Percentiles rank a stretch among this genome's conserved stretches.
phyloP scores from a whole-genome alignment of 37 sponge, comb jelly and placozoan species.

The Oopsacas minuta region DNA sequence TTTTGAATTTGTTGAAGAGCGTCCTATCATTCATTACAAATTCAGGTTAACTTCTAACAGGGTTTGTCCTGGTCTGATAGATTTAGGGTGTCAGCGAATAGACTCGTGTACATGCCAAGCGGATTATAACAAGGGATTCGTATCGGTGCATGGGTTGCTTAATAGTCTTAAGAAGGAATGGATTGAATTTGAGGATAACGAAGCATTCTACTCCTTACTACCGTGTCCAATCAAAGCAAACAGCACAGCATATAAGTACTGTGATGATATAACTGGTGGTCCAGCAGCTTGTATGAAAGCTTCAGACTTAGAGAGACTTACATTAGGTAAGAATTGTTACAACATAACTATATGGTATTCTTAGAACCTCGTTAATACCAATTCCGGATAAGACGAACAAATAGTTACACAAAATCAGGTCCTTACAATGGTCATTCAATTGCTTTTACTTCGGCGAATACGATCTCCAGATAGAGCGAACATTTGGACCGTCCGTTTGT shows the following conservation, averaged over 20 bases:
- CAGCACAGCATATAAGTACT: neutral
- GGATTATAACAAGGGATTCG: neutral
- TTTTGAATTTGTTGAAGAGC: neutral
- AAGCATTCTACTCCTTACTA: neutral
- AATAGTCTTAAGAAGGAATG: neutral
- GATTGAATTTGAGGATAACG: neutral
- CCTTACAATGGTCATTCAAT: too few species aligned
- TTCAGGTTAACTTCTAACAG: neutral
- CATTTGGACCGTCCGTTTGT: too few species aligned
- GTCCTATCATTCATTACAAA: neutral
- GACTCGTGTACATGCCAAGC: neutral
- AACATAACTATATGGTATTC: neutral
- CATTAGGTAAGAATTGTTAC: neutral
- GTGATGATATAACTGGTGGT: neutral
- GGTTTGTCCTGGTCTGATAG: neutral
- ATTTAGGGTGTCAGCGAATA: neutral
- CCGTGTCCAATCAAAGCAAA: neutral
- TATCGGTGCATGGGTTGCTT: neutral
- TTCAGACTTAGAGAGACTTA: neutral
- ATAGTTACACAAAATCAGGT: too few species aligned
- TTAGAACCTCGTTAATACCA: too few species aligned
- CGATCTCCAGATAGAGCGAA: too few species aligned
- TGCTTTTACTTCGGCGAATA: too few species aligned
- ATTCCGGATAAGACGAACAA: too few species aligned
- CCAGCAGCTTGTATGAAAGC: neutral